phyloP scores from a whole-genome alignment of 2,797 vertebrate genomes.

The Coccyzus lansbergi region DNA sequence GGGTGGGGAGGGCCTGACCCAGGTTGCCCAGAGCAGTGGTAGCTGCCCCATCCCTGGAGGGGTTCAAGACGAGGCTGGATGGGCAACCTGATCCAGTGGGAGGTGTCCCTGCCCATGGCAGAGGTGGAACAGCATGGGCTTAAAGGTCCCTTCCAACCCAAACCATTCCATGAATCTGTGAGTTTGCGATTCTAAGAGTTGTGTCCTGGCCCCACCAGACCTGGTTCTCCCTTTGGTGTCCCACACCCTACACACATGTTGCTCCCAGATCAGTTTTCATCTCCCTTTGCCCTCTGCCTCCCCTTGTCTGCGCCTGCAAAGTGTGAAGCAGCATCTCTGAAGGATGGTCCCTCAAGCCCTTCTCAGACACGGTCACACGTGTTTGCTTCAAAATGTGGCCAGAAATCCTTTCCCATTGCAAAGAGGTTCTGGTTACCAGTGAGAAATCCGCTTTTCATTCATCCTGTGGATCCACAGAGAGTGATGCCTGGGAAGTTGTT shows the following conservation, averaged over 20 bases:
- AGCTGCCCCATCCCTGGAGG: too few relatives aligned
- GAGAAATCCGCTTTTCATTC: neutral
- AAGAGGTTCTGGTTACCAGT: neutral
- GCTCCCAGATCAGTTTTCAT: neutral
- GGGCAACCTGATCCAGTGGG: too few relatives aligned
- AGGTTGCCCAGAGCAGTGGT: too few relatives aligned
- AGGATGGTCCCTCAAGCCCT: neutral
- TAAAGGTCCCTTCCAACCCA: too few relatives aligned
- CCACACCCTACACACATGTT: too few relatives aligned
- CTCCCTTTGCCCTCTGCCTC: neutral
- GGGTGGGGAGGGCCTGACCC: too few relatives aligned
- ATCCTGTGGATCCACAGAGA: neutral
- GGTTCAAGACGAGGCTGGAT: too few relatives aligned
- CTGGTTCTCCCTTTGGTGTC: neutral
- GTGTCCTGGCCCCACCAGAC: too few relatives aligned
- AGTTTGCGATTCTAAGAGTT: too few relatives aligned
- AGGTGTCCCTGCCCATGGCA: too few relatives aligned
- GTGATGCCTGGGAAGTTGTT: neutral
- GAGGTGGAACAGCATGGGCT: too few relatives aligned
- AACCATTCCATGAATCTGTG: too few relatives aligned
- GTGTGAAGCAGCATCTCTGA: neutral
- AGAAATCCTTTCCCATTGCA: neutral
- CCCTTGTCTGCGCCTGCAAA: neutral
- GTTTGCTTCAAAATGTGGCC: neutral
- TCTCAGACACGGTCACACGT: neutral